phyloP scores from a whole-genome alignment of 1,140 invertebrate species.

The Drosophila biarmipes region DNA sequence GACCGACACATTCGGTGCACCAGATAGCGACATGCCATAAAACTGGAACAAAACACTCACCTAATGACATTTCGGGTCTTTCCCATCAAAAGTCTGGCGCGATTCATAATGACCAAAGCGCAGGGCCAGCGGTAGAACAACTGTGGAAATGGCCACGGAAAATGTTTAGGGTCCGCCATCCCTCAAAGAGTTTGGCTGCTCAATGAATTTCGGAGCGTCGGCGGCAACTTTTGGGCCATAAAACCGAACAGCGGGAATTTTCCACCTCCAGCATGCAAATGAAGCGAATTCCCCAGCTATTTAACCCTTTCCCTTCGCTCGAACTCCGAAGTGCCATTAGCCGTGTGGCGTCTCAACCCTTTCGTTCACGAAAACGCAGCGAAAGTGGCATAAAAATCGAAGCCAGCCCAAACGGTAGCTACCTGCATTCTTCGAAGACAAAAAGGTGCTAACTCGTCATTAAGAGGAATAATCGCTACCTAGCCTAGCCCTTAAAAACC shows the following conservation, averaged over 20 bases:
- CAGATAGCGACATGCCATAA: slow-evolving; percentile 54
- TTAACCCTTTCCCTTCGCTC: slow-evolving; percentile 69
- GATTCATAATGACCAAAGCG: slow-evolving; percentile 67
- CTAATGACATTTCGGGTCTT: slow-evolving; percentile 80
- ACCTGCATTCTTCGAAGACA: slow-evolving; percentile 77
- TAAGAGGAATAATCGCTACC: slow-evolving; percentile 36
- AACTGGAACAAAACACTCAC: slow-evolving; percentile 58
- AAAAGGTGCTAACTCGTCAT: slow-evolving; percentile 80
- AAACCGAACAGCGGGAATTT: slow-evolving; percentile 56
- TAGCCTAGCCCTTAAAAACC: slow-evolving; percentile 17
- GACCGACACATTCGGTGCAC: slow-evolving; percentile 7
- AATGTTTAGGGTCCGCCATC: slow-evolving; percentile 3
- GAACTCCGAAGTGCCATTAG: slow-evolving; percentile 65
- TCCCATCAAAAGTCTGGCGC: slow-evolving; percentile 80
- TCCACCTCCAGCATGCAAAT: slow-evolving; percentile 62
- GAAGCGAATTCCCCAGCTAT: slow-evolving; percentile 69
- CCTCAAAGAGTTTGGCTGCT: slow-evolving; percentile 23
- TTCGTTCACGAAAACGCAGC: slow-evolving; percentile 60
- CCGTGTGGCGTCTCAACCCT: slow-evolving; percentile 67
- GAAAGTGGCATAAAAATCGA: slow-evolving; percentile 70
- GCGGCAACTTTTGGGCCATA: slow-evolving; percentile 69
- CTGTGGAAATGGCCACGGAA: slow-evolving; percentile 35
- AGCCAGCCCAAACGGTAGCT: slow-evolving; percentile 17
- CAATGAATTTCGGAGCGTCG: slow-evolving; percentile 55
- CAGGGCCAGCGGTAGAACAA: slow-evolving; percentile 3